Conservation (phyloP, 1,140 invertebrate genomes). For the Mizuhopecten yessoensis region DNA sequence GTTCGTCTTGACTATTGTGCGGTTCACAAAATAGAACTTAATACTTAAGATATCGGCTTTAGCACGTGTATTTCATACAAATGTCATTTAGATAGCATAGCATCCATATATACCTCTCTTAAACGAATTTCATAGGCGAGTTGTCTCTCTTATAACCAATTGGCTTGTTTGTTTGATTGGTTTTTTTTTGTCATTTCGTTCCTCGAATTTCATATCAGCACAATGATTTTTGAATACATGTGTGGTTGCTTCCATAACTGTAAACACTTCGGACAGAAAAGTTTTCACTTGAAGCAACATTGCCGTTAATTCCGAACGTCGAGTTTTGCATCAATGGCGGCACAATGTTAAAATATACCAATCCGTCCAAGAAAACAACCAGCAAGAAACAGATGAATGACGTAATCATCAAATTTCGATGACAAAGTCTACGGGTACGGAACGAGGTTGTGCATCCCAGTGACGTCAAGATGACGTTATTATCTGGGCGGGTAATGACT, state of each 20-base stretch:
- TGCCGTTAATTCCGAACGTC: background rate
- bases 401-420: conserved; percentile 54
- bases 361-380: background rate
- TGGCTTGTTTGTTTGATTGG: too few species aligned
- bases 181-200: too few species aligned
- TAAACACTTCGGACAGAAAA: background rate
- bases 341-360: background rate
- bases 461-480: conserved; percentile 49
- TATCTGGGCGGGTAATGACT: conserved; percentile 56
- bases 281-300: background rate
- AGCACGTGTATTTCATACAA: too few species aligned
- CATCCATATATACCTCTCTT: too few species aligned
- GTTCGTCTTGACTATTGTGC: too few species aligned
- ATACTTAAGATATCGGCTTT: too few species aligned
- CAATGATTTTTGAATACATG: background rate
- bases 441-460: conserved; percentile 44
- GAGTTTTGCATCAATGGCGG: background rate
- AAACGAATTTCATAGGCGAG: too few species aligned
- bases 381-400: conserved; percentile 13
- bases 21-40: too few species aligned
- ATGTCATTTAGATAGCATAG: too few species aligned
- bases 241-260: background rate
- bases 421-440: conserved; percentile 47
- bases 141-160: too few species aligned
- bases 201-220: background rate